A percentile compares a stretch with the other conserved stretches of the same genome.
Evolutionary conservation across 1,140 invertebrate genomes (phyloP).

Genomic region (Drosophila ananassae): DNA sequence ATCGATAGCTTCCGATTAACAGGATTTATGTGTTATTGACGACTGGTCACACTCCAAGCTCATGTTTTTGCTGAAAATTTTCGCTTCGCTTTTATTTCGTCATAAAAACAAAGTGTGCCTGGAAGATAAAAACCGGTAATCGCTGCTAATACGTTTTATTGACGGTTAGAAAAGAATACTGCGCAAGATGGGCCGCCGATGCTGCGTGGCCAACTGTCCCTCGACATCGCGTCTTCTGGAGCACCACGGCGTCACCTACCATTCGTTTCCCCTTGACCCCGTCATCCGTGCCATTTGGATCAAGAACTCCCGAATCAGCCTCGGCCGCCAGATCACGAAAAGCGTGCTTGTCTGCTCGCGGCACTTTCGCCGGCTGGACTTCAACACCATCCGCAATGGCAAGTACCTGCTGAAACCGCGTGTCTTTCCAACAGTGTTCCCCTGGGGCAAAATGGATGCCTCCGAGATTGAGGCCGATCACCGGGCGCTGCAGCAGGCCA

Average conservation of each 20-base stretch:
- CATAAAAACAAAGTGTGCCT: conserved; percentile 18
- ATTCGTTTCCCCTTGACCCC: conserved; percentile 85
- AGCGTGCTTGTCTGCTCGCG: conserved; percentile 87
- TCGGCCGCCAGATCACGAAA: conserved; percentile 85
- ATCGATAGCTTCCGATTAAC: not conserved
- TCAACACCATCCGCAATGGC: conserved; percentile 86
- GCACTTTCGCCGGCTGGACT: conserved; percentile 87
- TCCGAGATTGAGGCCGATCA: conserved; percentile 67
- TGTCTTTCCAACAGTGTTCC: conserved; percentile 84
- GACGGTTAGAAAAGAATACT: not conserved
- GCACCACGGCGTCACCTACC: conserved; percentile 85
- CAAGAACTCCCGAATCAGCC: conserved; percentile 84
- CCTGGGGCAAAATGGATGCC: conserved; percentile 82
- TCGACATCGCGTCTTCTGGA: conserved; percentile 82
- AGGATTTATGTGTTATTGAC: not conserved
- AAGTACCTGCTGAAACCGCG: conserved; percentile 86
- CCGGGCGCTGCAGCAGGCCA: conserved; percentile 61
- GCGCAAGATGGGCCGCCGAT: conserved; percentile 74
- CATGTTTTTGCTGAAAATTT: conserved; percentile 4
- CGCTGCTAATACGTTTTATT: not conserved
- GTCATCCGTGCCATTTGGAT: conserved; percentile 85
- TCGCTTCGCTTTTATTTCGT: conserved; percentile 11
- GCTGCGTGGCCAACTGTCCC: conserved; percentile 79
- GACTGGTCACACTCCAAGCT: conserved; percentile 6
- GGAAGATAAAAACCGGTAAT: not conserved